phyloP scores from a whole-genome alignment of 2,888 invertebrate species.

The Plagodis dolabraria region DNA sequence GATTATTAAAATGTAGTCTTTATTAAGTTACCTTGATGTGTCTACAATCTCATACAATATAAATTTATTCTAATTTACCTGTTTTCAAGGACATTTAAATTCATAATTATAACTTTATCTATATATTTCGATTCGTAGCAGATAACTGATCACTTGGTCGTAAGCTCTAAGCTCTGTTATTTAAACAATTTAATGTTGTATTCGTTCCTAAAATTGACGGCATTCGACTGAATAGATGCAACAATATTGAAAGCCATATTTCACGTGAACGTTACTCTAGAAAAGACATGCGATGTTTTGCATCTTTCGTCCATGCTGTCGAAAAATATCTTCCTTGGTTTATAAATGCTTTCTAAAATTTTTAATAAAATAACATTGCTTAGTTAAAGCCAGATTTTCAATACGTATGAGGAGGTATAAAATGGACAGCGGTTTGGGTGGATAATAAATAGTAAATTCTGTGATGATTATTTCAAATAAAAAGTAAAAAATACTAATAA shows the following conservation, averaged over 20 bases:
- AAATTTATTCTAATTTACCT: constrained; percentile 62
- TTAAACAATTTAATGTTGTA: constrained; percentile 32
- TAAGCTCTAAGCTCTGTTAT: constrained; percentile 56
- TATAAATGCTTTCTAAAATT: constrained; percentile 4
- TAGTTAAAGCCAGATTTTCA: constrained; percentile 6
- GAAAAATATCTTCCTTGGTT: constrained; percentile 6
- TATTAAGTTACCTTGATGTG: constrained; percentile 50
- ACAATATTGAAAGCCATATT: constrained; percentile 30
- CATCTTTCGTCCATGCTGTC: constrained; percentile 2
- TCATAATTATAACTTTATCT: constrained; percentile 45
- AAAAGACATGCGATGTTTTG: constrained; percentile 5
- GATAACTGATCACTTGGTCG: constrained; percentile 51
- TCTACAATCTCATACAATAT: constrained; percentile 53
- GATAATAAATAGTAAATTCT: constrained; percentile 10
- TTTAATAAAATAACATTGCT: constrained; percentile 11
- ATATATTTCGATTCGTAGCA: constrained; percentile 36
- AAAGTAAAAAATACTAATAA: constrained; percentile 48
- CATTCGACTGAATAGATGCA: constrained; percentile 22
- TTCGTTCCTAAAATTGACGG: constrained; percentile 25
- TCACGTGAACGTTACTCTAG: constrained; percentile 25
- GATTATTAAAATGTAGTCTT: constrained; percentile 56
- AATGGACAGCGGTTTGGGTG: constrained; percentile 37
- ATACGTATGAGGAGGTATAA: constrained; percentile 12
- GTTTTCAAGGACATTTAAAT: constrained; percentile 58
- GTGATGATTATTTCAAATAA: constrained; percentile 37